Evolutionary conservation across 2,888 invertebrate species (phyloP).

Genomic region (Microdon myrmicae): DNA sequence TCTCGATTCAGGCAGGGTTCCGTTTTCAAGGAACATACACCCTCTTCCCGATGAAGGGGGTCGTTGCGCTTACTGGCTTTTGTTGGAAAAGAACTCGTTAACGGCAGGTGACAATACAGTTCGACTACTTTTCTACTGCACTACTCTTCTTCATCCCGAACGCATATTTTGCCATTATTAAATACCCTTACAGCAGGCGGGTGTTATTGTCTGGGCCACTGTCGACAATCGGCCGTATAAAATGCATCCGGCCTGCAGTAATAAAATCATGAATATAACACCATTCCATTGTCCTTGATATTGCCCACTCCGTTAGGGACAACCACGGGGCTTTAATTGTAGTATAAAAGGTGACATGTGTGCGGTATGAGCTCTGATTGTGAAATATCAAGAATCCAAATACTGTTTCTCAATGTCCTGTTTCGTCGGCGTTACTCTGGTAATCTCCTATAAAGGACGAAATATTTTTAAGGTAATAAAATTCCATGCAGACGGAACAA

Average conservation of each 20-base stretch:
- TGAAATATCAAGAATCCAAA: too few species aligned
- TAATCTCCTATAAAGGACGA: conserved; percentile 25
- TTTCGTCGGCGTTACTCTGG: neutral
- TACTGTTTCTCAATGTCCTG: too few species aligned
- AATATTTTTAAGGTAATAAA: conserved; percentile 31
- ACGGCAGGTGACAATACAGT: conserved; percentile 46
- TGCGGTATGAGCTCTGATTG: too few species aligned
- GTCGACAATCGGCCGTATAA: conserved; percentile 34
- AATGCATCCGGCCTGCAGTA: conserved; percentile 50
- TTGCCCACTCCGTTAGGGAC: conserved; percentile 3
- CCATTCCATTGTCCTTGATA: conserved; percentile 23
- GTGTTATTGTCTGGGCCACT: too few species aligned
- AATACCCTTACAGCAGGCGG: conserved; percentile 30
- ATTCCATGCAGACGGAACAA: neutral
- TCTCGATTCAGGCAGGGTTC: conserved; percentile 19
- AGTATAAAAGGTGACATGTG: too few species aligned
- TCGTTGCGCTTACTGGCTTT: conserved; percentile 11
- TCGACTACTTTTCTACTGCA: conserved; percentile 4
- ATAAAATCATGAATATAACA: conserved; percentile 46
- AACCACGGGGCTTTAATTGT: too few species aligned
- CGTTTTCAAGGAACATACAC: conserved; percentile 9
- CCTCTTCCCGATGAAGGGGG: conserved; percentile 22
- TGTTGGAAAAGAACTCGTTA: conserved; percentile 39
- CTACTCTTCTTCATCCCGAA: too few species aligned
- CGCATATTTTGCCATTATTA: conserved; percentile 46